Conservation (phyloP, 2,888 invertebrate species). For the Hanleya hanleyi region DNA sequence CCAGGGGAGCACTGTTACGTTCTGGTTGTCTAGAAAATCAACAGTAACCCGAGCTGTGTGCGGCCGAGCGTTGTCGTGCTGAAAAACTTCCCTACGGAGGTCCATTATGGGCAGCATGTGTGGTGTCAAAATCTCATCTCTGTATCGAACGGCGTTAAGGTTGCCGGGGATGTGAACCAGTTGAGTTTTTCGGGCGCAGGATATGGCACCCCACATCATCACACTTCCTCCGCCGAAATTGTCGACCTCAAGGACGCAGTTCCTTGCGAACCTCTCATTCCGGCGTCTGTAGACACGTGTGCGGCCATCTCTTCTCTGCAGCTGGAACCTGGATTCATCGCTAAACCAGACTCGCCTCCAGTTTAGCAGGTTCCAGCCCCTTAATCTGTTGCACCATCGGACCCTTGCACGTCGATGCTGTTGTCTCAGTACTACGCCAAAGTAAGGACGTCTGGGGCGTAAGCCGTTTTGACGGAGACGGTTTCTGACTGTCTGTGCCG, state of each 20-base stretch:
- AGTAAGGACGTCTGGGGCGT: not conserved
- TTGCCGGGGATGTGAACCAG: slow-evolving; percentile 6
- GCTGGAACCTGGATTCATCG: not conserved
- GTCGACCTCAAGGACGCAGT: slow-evolving; percentile 16
- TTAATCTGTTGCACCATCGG: not conserved
- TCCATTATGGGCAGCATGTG: slow-evolving; percentile 25
- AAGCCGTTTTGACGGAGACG: not conserved
- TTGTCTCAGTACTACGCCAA: not conserved
- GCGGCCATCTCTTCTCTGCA: slow-evolving; percentile 10
- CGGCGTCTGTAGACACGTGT: slow-evolving; percentile 14
- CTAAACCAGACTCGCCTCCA: not conserved
- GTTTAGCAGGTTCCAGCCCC: not conserved
- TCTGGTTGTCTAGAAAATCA: slow-evolving; percentile 15
- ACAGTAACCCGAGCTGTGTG: slow-evolving; percentile 21
- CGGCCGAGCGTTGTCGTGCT: slow-evolving; percentile 37
- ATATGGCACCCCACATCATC: slow-evolving; percentile 29
- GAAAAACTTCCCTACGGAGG: slow-evolving; percentile 11
- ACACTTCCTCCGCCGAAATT: slow-evolving; percentile 32
- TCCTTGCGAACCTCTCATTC: slow-evolving; percentile 11
- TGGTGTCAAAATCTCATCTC: not conserved
- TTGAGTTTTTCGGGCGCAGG: not conserved
- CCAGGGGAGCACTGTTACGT: slow-evolving; percentile 27
- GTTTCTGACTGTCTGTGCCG: slow-evolving; percentile 11
- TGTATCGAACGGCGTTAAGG: slow-evolving; percentile 26
- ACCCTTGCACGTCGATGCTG: not conserved